These are phyloP conservation scores for Mesitornis unicolor DNA, from an alignment of 2,113 vertebrate genomes.

Conservation along the genomic window DNA sequence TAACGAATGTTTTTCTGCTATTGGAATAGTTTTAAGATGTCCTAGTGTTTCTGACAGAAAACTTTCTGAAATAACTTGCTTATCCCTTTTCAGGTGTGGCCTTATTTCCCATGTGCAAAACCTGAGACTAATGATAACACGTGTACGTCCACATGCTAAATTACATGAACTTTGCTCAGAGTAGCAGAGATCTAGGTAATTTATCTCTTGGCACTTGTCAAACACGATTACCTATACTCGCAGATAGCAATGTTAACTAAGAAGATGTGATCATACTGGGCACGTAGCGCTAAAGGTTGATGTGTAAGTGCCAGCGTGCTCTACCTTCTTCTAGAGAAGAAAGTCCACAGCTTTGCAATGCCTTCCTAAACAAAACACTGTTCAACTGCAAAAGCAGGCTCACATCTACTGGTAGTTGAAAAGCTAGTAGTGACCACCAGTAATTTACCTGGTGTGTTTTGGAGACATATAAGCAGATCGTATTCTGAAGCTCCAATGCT, in stretches of 20 bases:
- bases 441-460: not conserved
- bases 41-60: not conserved
- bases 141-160: not conserved
- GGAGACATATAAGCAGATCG: not conserved
- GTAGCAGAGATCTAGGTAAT: not conserved
- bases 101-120: not conserved
- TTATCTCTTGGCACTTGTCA: not conserved
- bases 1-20: not conserved
- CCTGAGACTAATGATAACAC: accelerated
- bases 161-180: slow-evolving; percentile 16
- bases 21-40: not conserved
- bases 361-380: not conserved
- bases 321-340: not conserved
- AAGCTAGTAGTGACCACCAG: not conserved
- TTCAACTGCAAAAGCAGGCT: not conserved
- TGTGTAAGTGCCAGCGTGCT: not conserved
- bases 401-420: not conserved
- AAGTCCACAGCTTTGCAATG: not conserved
- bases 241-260: not conserved
- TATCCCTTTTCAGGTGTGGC: not conserved
- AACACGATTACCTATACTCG: not conserved
- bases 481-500: not conserved
- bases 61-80: not conserved
- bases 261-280: not conserved
- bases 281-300: not conserved